Evolutionary conservation across 2,888 invertebrate genomes (phyloP).

Genomic region (Bombylius discolor): DNA sequence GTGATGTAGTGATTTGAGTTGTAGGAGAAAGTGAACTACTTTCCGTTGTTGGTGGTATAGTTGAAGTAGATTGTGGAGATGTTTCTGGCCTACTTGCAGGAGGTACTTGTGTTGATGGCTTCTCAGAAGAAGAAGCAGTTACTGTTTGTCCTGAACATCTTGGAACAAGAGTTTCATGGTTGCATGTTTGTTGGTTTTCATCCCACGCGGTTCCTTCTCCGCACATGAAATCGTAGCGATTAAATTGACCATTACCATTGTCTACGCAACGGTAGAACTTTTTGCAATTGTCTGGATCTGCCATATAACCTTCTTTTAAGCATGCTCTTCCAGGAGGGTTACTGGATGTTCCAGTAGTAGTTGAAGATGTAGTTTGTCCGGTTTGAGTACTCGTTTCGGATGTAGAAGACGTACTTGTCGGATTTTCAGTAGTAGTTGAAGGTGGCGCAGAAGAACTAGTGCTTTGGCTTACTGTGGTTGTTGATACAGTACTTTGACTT

Average conservation of each 20-base stretch:
- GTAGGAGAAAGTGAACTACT: neutral
- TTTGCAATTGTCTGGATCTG: constrained; percentile 39
- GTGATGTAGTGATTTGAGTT: neutral
- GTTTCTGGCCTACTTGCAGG: neutral
- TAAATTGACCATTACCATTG: constrained; percentile 34
- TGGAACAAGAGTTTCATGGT: constrained; percentile 27
- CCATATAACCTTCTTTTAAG: constrained; percentile 35
- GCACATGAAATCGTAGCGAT: constrained; percentile 41
- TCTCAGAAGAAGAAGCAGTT: neutral
- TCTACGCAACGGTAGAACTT: constrained; percentile 46
- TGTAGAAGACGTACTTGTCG: constrained; percentile 13
- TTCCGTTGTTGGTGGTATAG: neutral
- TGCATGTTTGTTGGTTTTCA: constrained; percentile 42
- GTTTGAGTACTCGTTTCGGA: neutral
- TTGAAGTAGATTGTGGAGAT: neutral
- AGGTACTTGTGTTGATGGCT: neutral
- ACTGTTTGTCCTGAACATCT: constrained; percentile 7
- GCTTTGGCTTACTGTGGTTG: neutral
- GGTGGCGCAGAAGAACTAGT: constrained; percentile 1
- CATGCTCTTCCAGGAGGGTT: constrained; percentile 22
- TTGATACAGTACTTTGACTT: neutral
- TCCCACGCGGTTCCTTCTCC: constrained; percentile 47
- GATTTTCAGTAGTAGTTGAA: constrained; percentile 7
- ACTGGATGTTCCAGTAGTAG: constrained; percentile 1
- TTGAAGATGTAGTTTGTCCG: neutral